Percentiles rank a stretch among this genome's conserved stretches.
Conservation (phyloP, 1,140 invertebrate species). For the Holotrichia oblita region DNA sequence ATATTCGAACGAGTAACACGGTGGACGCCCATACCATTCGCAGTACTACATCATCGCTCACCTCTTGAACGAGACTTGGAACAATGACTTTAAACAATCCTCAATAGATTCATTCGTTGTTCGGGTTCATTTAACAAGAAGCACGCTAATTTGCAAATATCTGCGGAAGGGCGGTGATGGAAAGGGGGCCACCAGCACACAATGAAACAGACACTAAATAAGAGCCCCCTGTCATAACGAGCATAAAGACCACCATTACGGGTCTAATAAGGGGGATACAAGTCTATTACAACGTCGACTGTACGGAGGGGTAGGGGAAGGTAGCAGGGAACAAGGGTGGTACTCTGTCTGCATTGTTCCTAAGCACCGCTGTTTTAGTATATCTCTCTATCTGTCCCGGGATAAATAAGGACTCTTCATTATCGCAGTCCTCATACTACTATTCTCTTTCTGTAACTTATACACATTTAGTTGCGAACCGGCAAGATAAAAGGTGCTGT, state of each 20-base stretch:
- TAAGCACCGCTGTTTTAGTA: slow-evolving; percentile 20
- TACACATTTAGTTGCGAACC: slow-evolving; percentile 14
- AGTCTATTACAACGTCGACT: neutral
- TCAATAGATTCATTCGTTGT: slow-evolving; percentile 42
- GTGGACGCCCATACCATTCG: neutral
- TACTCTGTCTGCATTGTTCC: slow-evolving; percentile 31
- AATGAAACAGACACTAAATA: slow-evolving; percentile 48
- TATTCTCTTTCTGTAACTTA: slow-evolving; percentile 28
- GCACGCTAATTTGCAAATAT: slow-evolving; percentile 47
- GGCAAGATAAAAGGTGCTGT: neutral
- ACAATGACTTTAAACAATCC: slow-evolving; percentile 39
- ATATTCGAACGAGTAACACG: neutral
- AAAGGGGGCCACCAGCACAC: slow-evolving; percentile 40
- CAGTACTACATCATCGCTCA: neutral
- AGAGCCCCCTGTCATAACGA: slow-evolving; percentile 43
- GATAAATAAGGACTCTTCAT: slow-evolving; percentile 40
- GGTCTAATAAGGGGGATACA: slow-evolving; percentile 23
- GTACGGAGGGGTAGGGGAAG: neutral
- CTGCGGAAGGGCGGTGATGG: neutral
- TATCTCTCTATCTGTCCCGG: slow-evolving; percentile 38
- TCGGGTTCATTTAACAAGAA: slow-evolving; percentile 45
- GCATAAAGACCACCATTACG: slow-evolving; percentile 40
- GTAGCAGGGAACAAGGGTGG: neutral
- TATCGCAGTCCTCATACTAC: neutral
- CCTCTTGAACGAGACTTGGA: slow-evolving; percentile 10